phyloP scores from a whole-genome alignment of 2,797 vertebrate species.

The Gymnopithys bicolor region DNA sequence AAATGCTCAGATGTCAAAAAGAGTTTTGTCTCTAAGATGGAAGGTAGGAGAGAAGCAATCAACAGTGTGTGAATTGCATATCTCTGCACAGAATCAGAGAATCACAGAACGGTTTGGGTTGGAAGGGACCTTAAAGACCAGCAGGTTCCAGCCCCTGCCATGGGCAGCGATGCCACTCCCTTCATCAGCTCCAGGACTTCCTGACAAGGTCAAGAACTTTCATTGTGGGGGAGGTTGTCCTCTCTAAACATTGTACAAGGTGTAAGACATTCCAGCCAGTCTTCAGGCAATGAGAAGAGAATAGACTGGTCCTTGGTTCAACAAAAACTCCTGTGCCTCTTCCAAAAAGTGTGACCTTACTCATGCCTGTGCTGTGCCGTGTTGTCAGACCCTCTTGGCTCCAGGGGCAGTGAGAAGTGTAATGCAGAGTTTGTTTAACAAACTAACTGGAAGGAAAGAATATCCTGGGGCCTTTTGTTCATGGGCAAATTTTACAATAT shows the following conservation, averaged over 20 bases:
- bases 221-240: background rate
- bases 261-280: background rate
- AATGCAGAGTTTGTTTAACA: background rate
- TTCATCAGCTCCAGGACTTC: background rate
- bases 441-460: background rate
- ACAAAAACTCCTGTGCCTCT: constrained; percentile 19
- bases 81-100: background rate
- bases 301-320: constrained; percentile 23
- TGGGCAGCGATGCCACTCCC: background rate
- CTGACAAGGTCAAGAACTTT: background rate
- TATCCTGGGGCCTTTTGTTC: background rate
- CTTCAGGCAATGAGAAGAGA: background rate
- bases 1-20: background rate
- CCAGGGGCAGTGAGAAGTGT: background rate
- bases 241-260: background rate
- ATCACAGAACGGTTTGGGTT: background rate
- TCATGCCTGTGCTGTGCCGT: background rate
- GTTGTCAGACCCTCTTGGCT: background rate
- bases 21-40: background rate
- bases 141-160: background rate
- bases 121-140: background rate
- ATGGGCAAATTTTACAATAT: background rate
- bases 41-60: background rate
- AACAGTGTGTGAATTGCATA: background rate
- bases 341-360: background rate